A percentile compares a stretch with the other conserved stretches of the same genome.
Evolutionary conservation across 1,140 invertebrate species (phyloP).

Genomic region (Leptinotarsa texana): DNA sequence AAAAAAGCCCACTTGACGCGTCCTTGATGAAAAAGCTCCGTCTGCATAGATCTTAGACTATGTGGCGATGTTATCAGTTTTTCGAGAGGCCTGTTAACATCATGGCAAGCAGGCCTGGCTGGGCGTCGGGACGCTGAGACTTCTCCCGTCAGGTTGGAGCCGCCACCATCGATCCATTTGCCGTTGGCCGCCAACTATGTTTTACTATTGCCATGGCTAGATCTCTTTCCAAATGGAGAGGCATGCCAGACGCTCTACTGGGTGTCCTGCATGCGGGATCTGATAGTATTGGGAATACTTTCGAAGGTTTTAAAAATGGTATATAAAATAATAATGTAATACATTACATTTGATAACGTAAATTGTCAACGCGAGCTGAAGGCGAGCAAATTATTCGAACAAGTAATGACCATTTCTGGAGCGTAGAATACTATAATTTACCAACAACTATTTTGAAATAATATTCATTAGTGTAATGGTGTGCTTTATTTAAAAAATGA

Average conservation of each 20-base stretch:
- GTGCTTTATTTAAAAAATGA: too few relatives aligned
- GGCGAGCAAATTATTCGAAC: too few relatives aligned
- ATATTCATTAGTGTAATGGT: too few relatives aligned
- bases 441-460: too few relatives aligned
- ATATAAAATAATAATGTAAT: too few relatives aligned
- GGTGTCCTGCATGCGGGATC: not conserved
- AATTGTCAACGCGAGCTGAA: too few relatives aligned
- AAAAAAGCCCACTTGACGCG: conserved; percentile 20
- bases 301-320: too few relatives aligned
- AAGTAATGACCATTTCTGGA: too few relatives aligned
- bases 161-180: conserved; percentile 43
- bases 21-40: conserved; percentile 20
- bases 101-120: conserved; percentile 17
- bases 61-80: conserved; percentile 29
- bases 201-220: conserved; percentile 17
- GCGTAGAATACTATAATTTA: too few relatives aligned
- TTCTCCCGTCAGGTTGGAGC: conserved; percentile 44
- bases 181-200: conserved; percentile 22
- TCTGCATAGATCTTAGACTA: conserved; percentile 27
- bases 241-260: not conserved
- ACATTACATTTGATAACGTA: too few relatives aligned
- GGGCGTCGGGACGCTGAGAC: conserved; percentile 26
- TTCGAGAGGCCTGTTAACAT: conserved; percentile 29
- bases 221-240: conserved; percentile 13
- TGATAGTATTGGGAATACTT: too few relatives aligned